Evolutionary conservation across 2,888 invertebrate genomes (phyloP), one percentile per base, ranked within the genome.

Genomic region (Chrysolina oricalcia): DNA sequence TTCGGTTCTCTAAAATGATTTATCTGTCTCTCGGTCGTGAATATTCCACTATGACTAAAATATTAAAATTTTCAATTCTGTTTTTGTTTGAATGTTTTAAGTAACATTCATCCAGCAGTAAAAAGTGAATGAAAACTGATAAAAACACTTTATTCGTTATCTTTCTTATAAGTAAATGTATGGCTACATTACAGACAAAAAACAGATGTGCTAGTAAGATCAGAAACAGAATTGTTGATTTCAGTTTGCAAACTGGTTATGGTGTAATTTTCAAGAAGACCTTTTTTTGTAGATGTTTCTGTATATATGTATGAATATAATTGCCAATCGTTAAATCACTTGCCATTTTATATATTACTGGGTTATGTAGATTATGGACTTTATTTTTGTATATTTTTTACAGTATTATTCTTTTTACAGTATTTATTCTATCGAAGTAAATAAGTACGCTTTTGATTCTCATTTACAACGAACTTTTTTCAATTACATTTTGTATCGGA

Each of bases 241-340:
- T 23, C 59, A 53, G 53, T 53, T 53, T 41, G 53, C 23, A 46
- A 59, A 35, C 48, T 21, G 21, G 53, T 50, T 46, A 53, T 70
- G 62, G 64, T 70, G 70, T 67, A 53, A 53, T 73, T 70, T 62
- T 46, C 13, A 63, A 64, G 41, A 56, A 56, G 59, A 63, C 59
- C 17, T 69, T 68, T 75, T 74, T 62, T 73, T 83, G 84, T 85
- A 86, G 83, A 85, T 86, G 84, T 83, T 82, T 84, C 83, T 85
- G 85, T 82, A 86, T 83, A 86, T 85, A 85, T 84, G 84, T 85
- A 85, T 83, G 82, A 82, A 83, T 81, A 81, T 81, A 81, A 80
- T 84, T 83, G 84, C 83, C 83, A 81, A 84, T 81, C 80, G 74
- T 80, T 83, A 80, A 82, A 82, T 80, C 74, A 81, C 84, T 85